A percentile compares a stretch with the other conserved stretches of the same genome.
These are phyloP conservation scores for Vandiemenella viatica DNA, from an alignment of 2,888 invertebrate genomes.

Conservation along the genomic window DNA sequence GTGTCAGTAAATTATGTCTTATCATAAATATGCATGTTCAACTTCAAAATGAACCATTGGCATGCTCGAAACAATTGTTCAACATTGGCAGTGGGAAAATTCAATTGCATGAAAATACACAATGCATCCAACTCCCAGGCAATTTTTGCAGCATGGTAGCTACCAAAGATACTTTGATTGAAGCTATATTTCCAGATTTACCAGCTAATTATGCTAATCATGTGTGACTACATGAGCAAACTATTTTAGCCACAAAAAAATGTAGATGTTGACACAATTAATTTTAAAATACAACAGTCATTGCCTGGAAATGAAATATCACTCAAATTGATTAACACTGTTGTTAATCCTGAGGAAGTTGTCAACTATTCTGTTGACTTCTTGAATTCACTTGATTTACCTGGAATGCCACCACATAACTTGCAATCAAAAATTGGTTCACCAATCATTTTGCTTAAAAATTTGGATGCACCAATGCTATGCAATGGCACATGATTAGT, in stretches of 20 bases:
- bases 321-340: too few relatives aligned
- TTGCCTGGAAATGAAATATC: too few relatives aligned
- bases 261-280: constrained; percentile 20
- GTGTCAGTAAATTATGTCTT: constrained; percentile 17
- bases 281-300: constrained; percentile 16
- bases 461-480: constrained; percentile 10
- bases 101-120: too few relatives aligned
- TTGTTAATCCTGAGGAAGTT: too few relatives aligned
- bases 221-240: constrained; percentile 22
- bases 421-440: too few relatives aligned
- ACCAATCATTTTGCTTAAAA: constrained; percentile 9
- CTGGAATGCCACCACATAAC: too few relatives aligned
- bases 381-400: too few relatives aligned
- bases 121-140: too few relatives aligned
- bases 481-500: too few relatives aligned
- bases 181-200: constrained; percentile 20
- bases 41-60: constrained; percentile 21
- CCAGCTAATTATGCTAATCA: constrained; percentile 20
- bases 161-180: constrained; percentile 17
- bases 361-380: too few relatives aligned
- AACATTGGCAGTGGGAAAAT: constrained; percentile 21
- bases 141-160: constrained; percentile 19
- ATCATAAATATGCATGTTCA: constrained; percentile 20
- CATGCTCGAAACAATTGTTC: constrained; percentile 20
- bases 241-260: constrained; percentile 25